These are phyloP conservation scores for Pseudochirops corinnae DNA, from an alignment of 2,797 vertebrate species.

Conservation along the genomic window DNA sequence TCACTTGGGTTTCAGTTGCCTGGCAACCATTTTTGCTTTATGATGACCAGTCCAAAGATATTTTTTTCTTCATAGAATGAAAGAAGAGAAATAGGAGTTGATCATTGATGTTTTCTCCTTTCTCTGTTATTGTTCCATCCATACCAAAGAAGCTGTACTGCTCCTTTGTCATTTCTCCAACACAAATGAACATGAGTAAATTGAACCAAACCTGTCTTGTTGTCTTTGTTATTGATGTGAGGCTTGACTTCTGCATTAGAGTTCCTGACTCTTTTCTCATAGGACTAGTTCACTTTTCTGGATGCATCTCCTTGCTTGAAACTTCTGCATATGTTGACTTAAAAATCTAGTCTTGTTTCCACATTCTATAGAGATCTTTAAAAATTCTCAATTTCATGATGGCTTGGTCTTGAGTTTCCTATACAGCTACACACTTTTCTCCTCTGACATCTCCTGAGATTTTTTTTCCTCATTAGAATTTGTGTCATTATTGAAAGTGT, in stretches of 20 bases:
- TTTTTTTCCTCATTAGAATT: neutral
- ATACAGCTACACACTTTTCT: neutral
- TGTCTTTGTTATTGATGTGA: neutral
- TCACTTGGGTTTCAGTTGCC: neutral
- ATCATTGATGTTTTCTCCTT: neutral
- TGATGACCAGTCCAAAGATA: neutral
- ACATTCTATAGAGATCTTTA: neutral
- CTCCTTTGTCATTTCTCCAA: neutral
- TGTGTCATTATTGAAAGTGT: neutral
- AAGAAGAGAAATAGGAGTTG: neutral
- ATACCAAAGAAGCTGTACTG: neutral
- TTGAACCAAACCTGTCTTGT: neutral
- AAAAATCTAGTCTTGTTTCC: neutral
- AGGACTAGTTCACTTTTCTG: neutral
- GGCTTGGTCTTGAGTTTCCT: neutral
- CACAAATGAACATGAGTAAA: neutral
- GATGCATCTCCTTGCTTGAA: neutral
- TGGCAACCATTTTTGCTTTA: neutral
- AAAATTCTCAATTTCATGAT: neutral
- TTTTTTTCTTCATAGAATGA: neutral
- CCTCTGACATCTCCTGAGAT: neutral
- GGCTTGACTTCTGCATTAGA: neutral
- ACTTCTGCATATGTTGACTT: neutral
- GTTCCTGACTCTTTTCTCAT: neutral
- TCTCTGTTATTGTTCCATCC: neutral